Evolutionary conservation across 2,888 invertebrate species (phyloP).

Genomic region (Chesias legatella): DNA sequence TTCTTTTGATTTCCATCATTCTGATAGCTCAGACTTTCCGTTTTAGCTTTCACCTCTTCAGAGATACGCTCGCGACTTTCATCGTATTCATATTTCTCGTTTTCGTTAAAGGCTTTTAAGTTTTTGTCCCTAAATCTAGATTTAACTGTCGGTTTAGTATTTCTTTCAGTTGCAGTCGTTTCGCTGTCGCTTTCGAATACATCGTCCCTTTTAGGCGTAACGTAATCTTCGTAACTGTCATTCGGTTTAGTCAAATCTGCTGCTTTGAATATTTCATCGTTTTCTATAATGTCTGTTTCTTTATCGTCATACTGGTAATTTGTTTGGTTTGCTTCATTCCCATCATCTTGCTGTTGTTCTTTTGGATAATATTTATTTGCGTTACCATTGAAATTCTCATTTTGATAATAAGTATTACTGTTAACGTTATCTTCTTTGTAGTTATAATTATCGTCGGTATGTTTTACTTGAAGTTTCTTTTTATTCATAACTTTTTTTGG

Average conservation of each 20-base stretch:
- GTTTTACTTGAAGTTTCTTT: too few relatives aligned
- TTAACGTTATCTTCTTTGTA: neutral
- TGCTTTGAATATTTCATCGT: conserved; percentile 23
- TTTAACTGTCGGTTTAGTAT: too few relatives aligned
- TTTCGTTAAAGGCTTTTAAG: neutral
- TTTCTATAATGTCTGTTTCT: conserved; percentile 2
- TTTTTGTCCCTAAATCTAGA: neutral
- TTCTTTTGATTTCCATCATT: conserved; percentile 1
- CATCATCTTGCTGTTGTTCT: neutral
- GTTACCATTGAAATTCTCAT: neutral
- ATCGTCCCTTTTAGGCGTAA: conserved; percentile 39
- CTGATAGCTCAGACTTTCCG: conserved; percentile 32
- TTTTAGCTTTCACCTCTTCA: conserved; percentile 38
- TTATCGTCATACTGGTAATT: conserved; percentile 8
- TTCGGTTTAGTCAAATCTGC: conserved; percentile 30
- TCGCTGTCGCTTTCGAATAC: conserved; percentile 29
- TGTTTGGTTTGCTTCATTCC: conserved; percentile 1
- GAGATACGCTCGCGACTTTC: neutral
- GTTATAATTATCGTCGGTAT: neutral
- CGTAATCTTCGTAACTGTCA: conserved; percentile 60
- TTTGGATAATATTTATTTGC: neutral
- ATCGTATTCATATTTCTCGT: conserved; percentile 1
- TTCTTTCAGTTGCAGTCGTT: neutral
- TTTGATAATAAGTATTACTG: neutral
- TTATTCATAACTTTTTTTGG: too few relatives aligned